Base-by-base conservation (phyloP, 2,797 vertebrate species). In the Molossus molossus region DNA sequence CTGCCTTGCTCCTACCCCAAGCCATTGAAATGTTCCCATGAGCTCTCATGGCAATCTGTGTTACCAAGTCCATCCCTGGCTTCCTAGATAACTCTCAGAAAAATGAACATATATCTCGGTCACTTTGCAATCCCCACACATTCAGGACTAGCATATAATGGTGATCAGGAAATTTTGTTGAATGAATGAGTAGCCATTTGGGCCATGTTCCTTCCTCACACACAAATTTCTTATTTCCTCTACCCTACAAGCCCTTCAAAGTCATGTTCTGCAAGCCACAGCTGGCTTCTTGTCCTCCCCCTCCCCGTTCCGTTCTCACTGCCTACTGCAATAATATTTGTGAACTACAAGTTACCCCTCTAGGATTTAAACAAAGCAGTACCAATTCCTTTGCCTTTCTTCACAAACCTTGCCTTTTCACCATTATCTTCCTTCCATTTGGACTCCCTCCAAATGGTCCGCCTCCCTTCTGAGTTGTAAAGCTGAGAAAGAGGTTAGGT, bases 381-480 rank as follows among this genome's bases (percentile, higher is more conserved):
- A 33, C 40, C 55, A 17, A 57, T 79, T 87, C 72, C 88, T 73
- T 79, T 65, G 57, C 80, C 83, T 96, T 87, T 87, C 87, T 90
- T 90, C 55, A 55, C 79, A 87, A 91, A 92, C 93, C 76, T 77
- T 55, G 77, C 45, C 70, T 95, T 92, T 95, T 77, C 53, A n/a
- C 82, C 82, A 60, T 92, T 96, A 95, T 97, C 96, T 96, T 37
- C 65, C 70, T 75, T 67, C 23, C 5, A 58, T 29, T 92, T 97
- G 96, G 96, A 94, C 50, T 89, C 50, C 37, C 25, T 94, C 96
- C 97, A 97, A 97, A 77, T 27, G 76, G 89, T 53, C 80, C 9
- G 0, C 95, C 93, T 96, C 96, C 94, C 95, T 95, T 92, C 94
- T 95, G 95, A 81, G 94, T 45, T 89, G 72, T 81, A 84, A 96